Evolutionary conservation across 2,113 vertebrate species (phyloP), one percentile per base, ranked within the genome.

Genomic region (Platichthys flesus): DNA sequence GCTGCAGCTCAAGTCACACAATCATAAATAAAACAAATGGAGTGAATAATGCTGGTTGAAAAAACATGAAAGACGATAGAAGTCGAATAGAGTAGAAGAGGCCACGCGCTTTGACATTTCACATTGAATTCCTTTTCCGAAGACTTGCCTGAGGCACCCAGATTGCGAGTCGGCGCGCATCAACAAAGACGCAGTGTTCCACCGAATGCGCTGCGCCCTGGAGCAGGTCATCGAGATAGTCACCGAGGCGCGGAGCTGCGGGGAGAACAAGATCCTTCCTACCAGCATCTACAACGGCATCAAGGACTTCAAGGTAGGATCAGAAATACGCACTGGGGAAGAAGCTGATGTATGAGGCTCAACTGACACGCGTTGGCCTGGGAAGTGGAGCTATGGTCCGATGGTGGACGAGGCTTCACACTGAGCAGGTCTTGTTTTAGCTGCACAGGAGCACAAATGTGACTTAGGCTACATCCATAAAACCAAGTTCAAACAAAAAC

Each of bases 131-230:
- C 67, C 51, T 67, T 67, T 68, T 68, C 67, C 55, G 56, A 93
- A 99, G 98, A 99, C 98, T 5, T 99, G 98, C 93, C 96, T 99
- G 68, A 94, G 98, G 93, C 98, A 99, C 84, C 98, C 98, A n/a
- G 97, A 96, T 88, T 99, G 98, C 26, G 98, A 99, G 91, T 99
- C 98, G 2, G 98, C 98, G 8, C 94, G 97, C 67, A 94, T 97
- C 93, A 99, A 99, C 94, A 99, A 99, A 93, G 96, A 95, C 57
- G 97, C 95, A 1, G 98, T 99, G 70, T 99, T 99, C 91, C 95
- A 97, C 83, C 95, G 98, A 45, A 99, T 99, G 97, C 96, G 96
- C 80, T 90, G 95, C 56, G 97, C 98, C 71, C 93, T 99, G 94
- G 97, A 97, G 87, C 97, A 98, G 88, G 97, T 99, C 76, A 97